A percentile compares a stretch with the other conserved stretches of the same genome.
Conservation (phyloP, 2,888 invertebrate genomes). For the Conops quadrifasciatus region DNA sequence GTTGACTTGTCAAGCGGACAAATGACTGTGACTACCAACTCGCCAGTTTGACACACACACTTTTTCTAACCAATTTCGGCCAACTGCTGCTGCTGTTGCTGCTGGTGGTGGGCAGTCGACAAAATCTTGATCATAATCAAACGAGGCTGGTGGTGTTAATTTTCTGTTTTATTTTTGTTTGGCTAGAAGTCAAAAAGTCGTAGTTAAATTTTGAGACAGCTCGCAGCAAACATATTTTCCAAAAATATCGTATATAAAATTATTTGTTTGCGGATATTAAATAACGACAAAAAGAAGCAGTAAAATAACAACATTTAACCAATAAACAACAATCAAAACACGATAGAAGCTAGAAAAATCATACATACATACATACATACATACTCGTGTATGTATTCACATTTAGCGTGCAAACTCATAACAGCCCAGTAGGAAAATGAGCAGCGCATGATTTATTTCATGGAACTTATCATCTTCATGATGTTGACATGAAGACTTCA, state of each 20-base stretch:
- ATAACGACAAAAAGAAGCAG: neutral
- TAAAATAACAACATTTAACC: neutral
- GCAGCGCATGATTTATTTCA: too few species aligned
- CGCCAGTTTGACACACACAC: constrained; percentile 17
- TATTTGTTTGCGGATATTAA: constrained; percentile 6
- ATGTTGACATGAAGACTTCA: too few species aligned
- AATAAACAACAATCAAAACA: neutral
- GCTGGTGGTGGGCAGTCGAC: neutral
- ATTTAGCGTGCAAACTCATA: too few species aligned
- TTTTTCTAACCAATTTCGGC: constrained; percentile 6
- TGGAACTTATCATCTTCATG: too few species aligned
- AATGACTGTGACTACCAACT: constrained; percentile 8
- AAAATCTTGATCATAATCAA: constrained; percentile 19
- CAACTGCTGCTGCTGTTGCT: neutral
- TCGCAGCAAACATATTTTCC: neutral
- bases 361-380: too few species aligned
- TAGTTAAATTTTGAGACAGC: neutral
- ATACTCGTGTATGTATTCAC: too few species aligned
- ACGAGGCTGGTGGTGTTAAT: constrained; percentile 12
- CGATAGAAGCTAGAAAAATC: too few species aligned
- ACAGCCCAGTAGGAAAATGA: too few species aligned
- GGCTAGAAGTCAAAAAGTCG: neutral
- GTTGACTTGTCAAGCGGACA: neutral
- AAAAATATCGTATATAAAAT: neutral
- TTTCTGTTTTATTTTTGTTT: neutral